Conservation (phyloP, 37 sponge, comb jelly and placozoan genomes). For the Halisarca cf. caerulea region DNA sequence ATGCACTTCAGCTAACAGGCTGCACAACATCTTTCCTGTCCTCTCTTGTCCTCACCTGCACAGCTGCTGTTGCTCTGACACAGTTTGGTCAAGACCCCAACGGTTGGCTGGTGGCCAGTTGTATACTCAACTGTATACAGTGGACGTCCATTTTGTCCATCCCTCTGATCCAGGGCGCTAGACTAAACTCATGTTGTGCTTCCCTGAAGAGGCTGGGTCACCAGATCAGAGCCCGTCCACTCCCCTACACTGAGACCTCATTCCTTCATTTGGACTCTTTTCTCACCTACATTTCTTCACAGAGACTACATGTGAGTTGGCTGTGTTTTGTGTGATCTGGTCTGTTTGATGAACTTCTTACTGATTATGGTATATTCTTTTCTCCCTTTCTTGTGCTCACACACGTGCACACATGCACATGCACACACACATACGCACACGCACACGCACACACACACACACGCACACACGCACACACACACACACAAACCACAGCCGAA, state of each 20-base stretch:
- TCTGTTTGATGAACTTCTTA: no score
- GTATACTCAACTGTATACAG: constrained; percentile 52
- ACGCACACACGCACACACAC: no score
- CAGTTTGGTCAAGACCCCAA: not conserved
- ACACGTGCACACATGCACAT: no score
- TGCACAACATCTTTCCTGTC: no score
- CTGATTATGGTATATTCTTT: no score
- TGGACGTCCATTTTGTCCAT: constrained; percentile 46
- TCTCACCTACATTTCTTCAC: not conserved
- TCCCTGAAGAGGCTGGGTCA: constrained; percentile 18
- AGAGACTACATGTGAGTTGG: not conserved
- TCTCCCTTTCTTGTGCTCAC: no score
- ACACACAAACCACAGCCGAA: no score
- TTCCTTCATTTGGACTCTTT: constrained; percentile 20
- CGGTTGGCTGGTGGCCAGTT: constrained; percentile 10
- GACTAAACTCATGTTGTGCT: not conserved
- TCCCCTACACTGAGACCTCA: not conserved
- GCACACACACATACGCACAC: no score
- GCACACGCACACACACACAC: no score
- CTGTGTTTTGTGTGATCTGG: no score
- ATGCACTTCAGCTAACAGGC: no score
- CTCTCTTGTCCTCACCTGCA: not conserved
- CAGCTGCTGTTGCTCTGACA: not conserved
- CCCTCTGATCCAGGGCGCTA: constrained; percentile 53
- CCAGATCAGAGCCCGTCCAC: constrained; percentile 10